These are phyloP conservation scores for Caenorhabditis zanzibari DNA, from an alignment of 2,888 invertebrate species.

Conservation along the genomic window DNA sequence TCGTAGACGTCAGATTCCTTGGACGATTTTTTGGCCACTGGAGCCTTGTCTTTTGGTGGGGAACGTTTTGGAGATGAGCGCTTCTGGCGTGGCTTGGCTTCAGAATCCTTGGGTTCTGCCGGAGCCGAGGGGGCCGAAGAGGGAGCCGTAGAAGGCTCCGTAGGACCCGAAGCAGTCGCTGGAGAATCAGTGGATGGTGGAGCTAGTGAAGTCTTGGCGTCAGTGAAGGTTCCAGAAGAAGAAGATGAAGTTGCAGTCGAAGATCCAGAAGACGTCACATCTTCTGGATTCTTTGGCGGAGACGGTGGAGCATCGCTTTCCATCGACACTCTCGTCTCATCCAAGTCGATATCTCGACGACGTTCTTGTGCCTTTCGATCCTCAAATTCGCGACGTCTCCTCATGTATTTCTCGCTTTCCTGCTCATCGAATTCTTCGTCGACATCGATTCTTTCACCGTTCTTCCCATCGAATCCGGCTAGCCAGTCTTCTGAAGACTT, in stretches of 20 bases:
- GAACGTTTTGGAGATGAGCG: not conserved
- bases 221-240: not conserved
- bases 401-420: conserved; percentile 37
- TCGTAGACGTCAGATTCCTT: not conserved
- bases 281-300: conserved; percentile 4
- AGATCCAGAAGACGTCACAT: not conserved
- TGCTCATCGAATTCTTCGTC: conserved; percentile 23
- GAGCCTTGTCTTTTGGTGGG: not conserved
- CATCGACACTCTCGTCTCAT: conserved; percentile 33
- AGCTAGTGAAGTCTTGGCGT: not conserved
- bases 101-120: not conserved
- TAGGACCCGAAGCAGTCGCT: not conserved
- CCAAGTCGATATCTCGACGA: not conserved
- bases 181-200: not conserved
- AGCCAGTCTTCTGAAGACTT: conserved; percentile 45
- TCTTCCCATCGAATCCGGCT: conserved; percentile 22
- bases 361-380: not conserved
- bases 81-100: not conserved
- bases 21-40: not conserved
- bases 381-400: not conserved
- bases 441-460: conserved; percentile 28
- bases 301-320: conserved; percentile 31
- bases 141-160: not conserved
- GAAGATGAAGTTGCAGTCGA: too few species aligned
- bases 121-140: not conserved